phyloP scores from a whole-genome alignment of 2,113 vertebrate genomes.

The Cebidichthys violaceus region DNA sequence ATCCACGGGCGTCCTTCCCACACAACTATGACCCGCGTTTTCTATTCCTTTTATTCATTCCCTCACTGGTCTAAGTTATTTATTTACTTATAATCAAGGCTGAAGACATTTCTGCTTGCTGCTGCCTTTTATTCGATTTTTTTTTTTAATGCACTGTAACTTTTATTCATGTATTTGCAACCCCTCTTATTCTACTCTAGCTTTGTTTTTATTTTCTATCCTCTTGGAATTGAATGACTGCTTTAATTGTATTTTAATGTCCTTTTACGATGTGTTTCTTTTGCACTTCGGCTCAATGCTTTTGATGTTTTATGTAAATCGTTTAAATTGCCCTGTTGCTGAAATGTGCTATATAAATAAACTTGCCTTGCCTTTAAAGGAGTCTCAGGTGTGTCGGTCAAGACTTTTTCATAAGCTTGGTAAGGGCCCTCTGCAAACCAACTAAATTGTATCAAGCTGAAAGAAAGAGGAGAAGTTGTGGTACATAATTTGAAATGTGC shows the following conservation, averaged over 20 bases:
- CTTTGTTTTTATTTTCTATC: background rate
- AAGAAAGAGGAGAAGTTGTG: background rate
- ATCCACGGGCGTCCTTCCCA: background rate
- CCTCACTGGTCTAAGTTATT: background rate
- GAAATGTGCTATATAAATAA: background rate
- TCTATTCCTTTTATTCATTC: background rate
- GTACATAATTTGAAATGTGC: conserved; percentile 37
- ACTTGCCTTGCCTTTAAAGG: background rate
- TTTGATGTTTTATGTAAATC: background rate
- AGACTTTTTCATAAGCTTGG: conserved; percentile 26
- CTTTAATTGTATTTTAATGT: background rate
- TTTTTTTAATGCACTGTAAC: background rate
- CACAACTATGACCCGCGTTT: background rate
- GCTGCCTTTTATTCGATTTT: background rate
- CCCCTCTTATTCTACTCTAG: background rate
- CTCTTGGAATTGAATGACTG: background rate
- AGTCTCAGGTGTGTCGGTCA: conserved; percentile 7
- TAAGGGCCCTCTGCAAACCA: conserved; percentile 16
- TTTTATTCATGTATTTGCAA: background rate
- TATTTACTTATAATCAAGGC: conserved; percentile 7
- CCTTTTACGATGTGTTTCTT: background rate
- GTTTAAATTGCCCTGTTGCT: background rate
- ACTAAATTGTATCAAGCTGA: conserved; percentile 29
- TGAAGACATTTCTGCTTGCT: background rate
- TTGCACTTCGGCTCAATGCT: background rate